phyloP scores from a whole-genome alignment of 2,797 vertebrate species.

The Diglossa cyanea region DNA sequence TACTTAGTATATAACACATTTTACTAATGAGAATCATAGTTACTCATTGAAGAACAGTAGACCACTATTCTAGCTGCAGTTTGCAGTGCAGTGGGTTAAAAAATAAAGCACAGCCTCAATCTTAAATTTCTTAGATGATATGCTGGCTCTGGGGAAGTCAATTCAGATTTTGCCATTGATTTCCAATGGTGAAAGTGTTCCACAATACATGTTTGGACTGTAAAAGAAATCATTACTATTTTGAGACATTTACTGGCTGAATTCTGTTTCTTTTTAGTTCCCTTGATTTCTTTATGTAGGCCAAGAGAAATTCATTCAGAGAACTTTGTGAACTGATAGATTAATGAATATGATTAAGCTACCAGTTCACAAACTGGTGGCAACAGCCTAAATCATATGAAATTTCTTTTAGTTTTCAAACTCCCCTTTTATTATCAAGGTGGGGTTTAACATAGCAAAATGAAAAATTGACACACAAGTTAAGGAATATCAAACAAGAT shows the following conservation, averaged over 20 bases:
- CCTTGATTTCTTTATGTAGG: not conserved
- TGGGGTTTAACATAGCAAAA: not conserved
- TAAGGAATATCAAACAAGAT: not conserved
- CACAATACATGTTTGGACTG: not conserved
- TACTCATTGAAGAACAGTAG: not conserved
- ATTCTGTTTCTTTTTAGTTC: constrained; percentile 24
- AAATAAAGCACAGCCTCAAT: not conserved
- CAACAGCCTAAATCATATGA: not conserved
- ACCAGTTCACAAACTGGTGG: not conserved
- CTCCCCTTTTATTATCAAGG: not conserved
- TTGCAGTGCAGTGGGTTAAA: constrained; percentile 21
- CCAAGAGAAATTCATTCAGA: not conserved
- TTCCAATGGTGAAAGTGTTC: not conserved
- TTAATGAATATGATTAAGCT: not conserved
- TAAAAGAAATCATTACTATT: constrained; percentile 34
- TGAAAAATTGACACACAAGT: not conserved
- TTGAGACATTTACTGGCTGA: not conserved
- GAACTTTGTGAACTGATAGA: not conserved
- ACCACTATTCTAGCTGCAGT: not conserved
- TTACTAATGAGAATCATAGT: not conserved
- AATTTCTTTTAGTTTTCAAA: not conserved
- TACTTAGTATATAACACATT: not conserved
- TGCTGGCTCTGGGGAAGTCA: not conserved
- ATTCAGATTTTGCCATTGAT: constrained; percentile 48
- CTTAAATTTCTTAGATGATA: constrained; percentile 21